These are phyloP conservation scores for Melipona beecheii DNA, from an alignment of 2,888 invertebrate species.

Conservation along the genomic window DNA sequence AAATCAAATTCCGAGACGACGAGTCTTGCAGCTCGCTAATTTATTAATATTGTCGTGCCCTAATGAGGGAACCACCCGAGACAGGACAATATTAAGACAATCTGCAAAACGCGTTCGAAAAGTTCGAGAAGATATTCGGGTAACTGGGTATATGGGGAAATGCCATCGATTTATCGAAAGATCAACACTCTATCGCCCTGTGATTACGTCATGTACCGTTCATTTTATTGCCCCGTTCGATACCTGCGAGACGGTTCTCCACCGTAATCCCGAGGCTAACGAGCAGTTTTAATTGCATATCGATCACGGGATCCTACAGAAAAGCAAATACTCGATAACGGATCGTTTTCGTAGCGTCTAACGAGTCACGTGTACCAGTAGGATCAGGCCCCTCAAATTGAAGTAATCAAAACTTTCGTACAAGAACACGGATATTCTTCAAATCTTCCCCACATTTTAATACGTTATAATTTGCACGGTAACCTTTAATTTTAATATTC, in stretches of 20 bases:
- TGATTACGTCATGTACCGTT: conserved; percentile 12
- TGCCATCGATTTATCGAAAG: background rate
- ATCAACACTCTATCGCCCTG: conserved; percentile 5
- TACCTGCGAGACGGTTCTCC: conserved; percentile 41
- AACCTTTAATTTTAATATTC: no score
- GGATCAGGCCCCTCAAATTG: background rate
- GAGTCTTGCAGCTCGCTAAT: background rate
- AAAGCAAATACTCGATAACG: conserved; percentile 23
- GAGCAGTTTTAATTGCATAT: conserved; percentile 65
- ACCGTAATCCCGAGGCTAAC: conserved; percentile 48
- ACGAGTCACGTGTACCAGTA: conserved; percentile 28
- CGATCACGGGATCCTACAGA: conserved; percentile 31
- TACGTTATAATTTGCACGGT: no score
- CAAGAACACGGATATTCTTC: background rate
- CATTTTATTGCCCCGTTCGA: conserved; percentile 7
- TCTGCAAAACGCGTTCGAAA: background rate
- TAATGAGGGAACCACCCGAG: no score
- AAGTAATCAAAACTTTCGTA: background rate
- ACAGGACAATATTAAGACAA: no score
- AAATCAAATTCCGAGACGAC: no score
- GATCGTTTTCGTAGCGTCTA: conserved; percentile 26
- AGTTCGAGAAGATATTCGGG: background rate
- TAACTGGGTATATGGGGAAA: no score
- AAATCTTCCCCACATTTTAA: background rate
- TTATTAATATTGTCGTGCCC: background rate